These are phyloP conservation scores for Lepetodrilus schrolli DNA, from an alignment of 2,888 invertebrate genomes.

Conservation along the genomic window DNA sequence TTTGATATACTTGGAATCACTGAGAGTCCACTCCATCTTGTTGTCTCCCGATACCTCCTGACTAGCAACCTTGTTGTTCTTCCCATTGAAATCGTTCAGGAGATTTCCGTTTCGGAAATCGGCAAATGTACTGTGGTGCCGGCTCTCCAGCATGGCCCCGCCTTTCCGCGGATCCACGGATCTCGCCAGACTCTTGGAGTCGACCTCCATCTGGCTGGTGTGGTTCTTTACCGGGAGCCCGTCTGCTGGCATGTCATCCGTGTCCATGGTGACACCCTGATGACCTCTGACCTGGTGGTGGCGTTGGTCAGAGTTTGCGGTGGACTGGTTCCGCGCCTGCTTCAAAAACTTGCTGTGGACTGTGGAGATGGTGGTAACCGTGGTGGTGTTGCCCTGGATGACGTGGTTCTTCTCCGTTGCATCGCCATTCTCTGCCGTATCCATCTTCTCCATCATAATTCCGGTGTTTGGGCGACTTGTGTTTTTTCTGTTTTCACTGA, in stretches of 20 bases:
- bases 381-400: conserved; percentile 25
- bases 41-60: conserved; percentile 34
- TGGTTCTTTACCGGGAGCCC: conserved; percentile 34
- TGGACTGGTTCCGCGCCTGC: conserved; percentile 62
- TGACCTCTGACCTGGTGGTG: conserved; percentile 35
- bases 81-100: conserved; percentile 40
- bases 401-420: conserved; percentile 28
- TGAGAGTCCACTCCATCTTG: conserved; percentile 42
- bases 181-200: background rate
- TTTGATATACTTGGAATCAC: conserved; percentile 39
- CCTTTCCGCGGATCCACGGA: conserved; percentile 25
- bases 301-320: conserved; percentile 48
- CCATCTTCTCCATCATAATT: conserved; percentile 46
- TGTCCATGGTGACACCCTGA: conserved; percentile 28
- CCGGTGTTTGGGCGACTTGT: conserved; percentile 47
- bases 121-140: conserved; percentile 58
- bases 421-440: conserved; percentile 52
- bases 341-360: conserved; percentile 64
- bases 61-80: conserved; percentile 35
- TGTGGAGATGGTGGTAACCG: conserved; percentile 38
- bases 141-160: conserved; percentile 35
- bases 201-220: conserved; percentile 11
- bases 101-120: conserved; percentile 58
- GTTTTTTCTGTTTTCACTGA: conserved; percentile 63
- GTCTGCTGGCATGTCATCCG: conserved; percentile 28